A percentile compares a stretch with the other conserved stretches of the same genome.
Conservation (phyloP, 2,797 vertebrate genomes). For the Eulemur mongoz region DNA sequence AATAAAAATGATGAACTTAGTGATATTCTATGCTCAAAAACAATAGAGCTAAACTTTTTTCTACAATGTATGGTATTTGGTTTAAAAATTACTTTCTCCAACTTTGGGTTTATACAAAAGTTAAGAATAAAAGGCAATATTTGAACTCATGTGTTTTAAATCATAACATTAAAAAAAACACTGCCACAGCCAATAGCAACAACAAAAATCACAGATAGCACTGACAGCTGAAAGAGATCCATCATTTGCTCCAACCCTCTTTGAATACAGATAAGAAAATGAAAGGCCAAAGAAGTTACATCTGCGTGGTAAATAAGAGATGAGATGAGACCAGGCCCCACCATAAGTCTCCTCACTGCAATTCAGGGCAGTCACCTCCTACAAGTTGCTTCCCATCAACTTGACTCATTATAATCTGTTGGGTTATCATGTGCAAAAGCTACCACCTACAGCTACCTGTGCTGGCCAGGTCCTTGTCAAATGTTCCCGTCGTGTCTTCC, state of each 20-base stretch:
- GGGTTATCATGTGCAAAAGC: not conserved
- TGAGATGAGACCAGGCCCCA: not conserved
- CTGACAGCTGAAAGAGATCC: not conserved
- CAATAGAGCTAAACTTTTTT: not conserved
- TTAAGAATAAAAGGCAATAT: not conserved
- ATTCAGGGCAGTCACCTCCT: not conserved
- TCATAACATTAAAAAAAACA: not conserved
- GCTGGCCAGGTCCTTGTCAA: not conserved
- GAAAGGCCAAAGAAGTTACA: not conserved
- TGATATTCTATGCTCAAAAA: not conserved
- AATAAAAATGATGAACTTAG: not conserved
- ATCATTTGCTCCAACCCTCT: not conserved
- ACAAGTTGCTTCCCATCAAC: not conserved
- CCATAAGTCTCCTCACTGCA: not conserved
- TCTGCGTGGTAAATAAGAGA: not conserved
- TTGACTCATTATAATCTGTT: not conserved
- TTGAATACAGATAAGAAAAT: not conserved
- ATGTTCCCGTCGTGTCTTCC: not conserved
- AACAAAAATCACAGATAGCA: not conserved
- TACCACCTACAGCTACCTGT: not conserved
- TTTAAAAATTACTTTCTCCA: slow-evolving; percentile 14
- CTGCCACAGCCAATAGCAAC: not conserved
- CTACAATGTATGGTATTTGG: not conserved
- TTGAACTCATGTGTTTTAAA: slow-evolving; percentile 23
- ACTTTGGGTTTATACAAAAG: not conserved